Evolutionary conservation across 1,140 invertebrate species (phyloP).

Genomic region (Chlorops oryzae): DNA sequence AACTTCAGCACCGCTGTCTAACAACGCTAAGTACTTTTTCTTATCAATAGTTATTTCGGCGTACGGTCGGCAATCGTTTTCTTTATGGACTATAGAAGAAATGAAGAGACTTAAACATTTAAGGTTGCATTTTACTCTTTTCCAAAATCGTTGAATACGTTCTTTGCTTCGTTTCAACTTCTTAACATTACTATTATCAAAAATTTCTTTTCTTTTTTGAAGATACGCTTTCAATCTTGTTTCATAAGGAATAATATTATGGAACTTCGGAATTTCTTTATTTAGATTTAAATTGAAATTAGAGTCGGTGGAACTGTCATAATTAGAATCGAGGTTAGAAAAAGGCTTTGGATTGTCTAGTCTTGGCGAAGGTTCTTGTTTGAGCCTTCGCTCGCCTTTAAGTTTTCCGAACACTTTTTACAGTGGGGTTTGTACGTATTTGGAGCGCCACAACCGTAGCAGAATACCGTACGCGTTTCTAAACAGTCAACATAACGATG

Average conservation of each 20-base stretch:
- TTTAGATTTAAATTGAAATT: too few species aligned
- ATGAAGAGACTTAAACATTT: background rate
- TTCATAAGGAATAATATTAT: too few species aligned
- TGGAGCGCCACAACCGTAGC: slow-evolving; percentile 8
- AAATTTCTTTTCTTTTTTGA: background rate
- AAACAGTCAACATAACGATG: slow-evolving; percentile 15
- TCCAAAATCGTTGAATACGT: background rate
- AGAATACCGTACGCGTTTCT: slow-evolving; percentile 8
- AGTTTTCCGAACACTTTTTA: background rate
- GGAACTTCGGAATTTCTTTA: too few species aligned
- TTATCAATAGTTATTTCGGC: background rate
- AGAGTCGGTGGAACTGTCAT: background rate
- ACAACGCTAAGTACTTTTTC: background rate
- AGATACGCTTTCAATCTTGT: background rate
- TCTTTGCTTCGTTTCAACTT: background rate
- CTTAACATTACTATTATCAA: background rate
- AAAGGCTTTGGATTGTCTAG: background rate
- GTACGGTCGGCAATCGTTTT: slow-evolving; percentile 1
- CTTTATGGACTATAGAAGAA: too few species aligned
- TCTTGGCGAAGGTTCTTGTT: background rate
- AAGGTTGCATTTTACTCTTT: background rate
- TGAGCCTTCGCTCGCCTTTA: background rate
- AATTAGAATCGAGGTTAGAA: background rate
- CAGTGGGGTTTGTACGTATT: slow-evolving; percentile 7
- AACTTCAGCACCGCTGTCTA: slow-evolving; percentile 2